phyloP scores from a whole-genome alignment of 1,140 invertebrate species.

The Brachystomella parvula region DNA sequence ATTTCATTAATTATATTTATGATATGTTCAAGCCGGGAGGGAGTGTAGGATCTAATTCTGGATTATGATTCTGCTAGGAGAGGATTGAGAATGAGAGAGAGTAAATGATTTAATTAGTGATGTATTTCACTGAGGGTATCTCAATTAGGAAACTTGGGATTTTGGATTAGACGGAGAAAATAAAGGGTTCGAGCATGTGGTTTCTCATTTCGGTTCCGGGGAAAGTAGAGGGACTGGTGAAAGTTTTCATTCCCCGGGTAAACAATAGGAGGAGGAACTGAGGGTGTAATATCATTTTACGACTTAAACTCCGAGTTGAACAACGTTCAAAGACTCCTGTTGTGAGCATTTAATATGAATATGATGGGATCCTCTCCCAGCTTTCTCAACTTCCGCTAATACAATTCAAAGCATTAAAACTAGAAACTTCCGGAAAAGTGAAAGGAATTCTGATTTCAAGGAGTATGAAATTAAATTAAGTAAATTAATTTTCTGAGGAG shows the following conservation, averaged over 20 bases:
- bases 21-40: too few relatives aligned
- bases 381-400: constrained; percentile 5
- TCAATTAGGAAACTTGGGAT: neutral
- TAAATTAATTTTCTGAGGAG: too few relatives aligned
- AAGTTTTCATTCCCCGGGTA: neutral
- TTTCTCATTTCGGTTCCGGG: neutral
- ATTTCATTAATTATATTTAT: too few relatives aligned
- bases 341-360: constrained; percentile 8
- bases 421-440: neutral
- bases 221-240: neutral
- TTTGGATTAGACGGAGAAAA: neutral
- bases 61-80: too few relatives aligned
- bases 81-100: constrained; percentile 18
- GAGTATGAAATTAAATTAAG: too few relatives aligned
- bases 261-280: neutral
- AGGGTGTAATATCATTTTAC: constrained; percentile 10
- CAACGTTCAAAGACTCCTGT: neutral
- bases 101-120: constrained; percentile 31
- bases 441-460: neutral
- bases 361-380: neutral
- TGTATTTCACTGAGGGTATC: constrained; percentile 13
- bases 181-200: neutral
- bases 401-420: neutral
- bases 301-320: neutral
- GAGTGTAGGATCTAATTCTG: too few relatives aligned